Evolutionary conservation across 2,113 vertebrate species (phyloP), one percentile per base, ranked within the genome.

Genomic region (Pachypanchax playfairii): DNA sequence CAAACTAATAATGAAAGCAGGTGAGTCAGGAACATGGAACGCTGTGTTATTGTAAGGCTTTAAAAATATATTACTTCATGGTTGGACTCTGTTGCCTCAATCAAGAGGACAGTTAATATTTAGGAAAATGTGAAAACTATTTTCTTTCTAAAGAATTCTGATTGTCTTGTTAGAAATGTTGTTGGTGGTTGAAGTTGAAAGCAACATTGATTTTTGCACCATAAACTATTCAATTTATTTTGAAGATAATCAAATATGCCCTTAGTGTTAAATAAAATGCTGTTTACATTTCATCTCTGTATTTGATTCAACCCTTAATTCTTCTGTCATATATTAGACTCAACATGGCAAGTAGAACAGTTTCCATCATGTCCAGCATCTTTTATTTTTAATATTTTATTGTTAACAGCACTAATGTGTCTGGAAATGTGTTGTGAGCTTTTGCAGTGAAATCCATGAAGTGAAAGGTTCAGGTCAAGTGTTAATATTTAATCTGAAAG

Each of bases 391-490:
- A 58, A 70, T 70, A 24, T 9, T 39, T 14, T 29, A 31, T 5
- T 15, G 29, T 21, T 38, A 44, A 62, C 26, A 49, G 63, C 54
- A 72, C 58, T 52, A 73, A 80, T 65, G 77, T 57, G 60, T 0
- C 1, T 38, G 14, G 78, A 66, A 64, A 66, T 64, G 46, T 43
- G 53, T 29, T 69, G 26, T 57, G 73, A 60, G 72, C 63, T 67
- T 71, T 57, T 83, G 48, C 43, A 65, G 75, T 80, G 64, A 84
- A 80, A 86, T 81, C 77, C 17, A 48, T 49, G 47, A 29, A 33
- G 81, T 77, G 79, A 76, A 81, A 83, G 52, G 75, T 79, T 86
- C 70, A 82, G 81, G 70, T 69, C 61, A 80, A 75, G 79, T 57
- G 66, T 70, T 85, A 41, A 70, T 79, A 35, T 76, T 83, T 82